phyloP scores from a whole-genome alignment of 2,888 invertebrate genomes.

The Oscheius sp. region DNA sequence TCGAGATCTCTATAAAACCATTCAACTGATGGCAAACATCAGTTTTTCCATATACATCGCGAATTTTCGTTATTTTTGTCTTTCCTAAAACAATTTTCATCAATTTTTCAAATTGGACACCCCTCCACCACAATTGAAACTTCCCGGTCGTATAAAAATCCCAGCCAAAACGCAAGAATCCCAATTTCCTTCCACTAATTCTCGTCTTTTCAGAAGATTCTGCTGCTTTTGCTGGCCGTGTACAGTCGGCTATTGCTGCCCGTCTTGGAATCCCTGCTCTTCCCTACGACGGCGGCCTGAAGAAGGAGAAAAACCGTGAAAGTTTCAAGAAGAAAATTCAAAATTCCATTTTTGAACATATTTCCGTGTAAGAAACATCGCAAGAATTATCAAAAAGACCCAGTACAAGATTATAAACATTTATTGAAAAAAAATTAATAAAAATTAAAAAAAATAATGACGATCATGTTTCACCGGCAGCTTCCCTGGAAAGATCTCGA shows the following conservation, averaged over 20 bases:
- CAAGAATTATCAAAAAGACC: neutral
- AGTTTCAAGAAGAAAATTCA: slow-evolving; percentile 27
- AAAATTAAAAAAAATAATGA: neutral
- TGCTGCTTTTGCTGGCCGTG: slow-evolving; percentile 53
- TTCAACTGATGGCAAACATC: no score
- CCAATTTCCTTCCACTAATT: neutral
- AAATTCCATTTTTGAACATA: neutral
- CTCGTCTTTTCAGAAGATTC: slow-evolving; percentile 42
- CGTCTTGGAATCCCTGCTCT: slow-evolving; percentile 45
- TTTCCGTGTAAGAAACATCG: neutral
- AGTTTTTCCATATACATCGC: no score
- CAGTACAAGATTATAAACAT: neutral
- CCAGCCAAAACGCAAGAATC: no score
- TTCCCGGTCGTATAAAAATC: no score
- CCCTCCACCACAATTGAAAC: no score
- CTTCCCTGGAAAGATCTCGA: neutral
- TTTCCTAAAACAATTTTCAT: no score
- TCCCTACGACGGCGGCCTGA: slow-evolving; percentile 54
- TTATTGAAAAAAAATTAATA: neutral
- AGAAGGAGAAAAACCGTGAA: slow-evolving; percentile 28
- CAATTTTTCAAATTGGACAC: no score
- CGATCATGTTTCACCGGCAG: neutral
- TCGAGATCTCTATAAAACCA: no score
- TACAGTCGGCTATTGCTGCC: slow-evolving; percentile 47
- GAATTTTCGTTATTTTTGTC: no score